Conservation (phyloP, 2,113 vertebrate species). For the Centropus unirufus region DNA sequence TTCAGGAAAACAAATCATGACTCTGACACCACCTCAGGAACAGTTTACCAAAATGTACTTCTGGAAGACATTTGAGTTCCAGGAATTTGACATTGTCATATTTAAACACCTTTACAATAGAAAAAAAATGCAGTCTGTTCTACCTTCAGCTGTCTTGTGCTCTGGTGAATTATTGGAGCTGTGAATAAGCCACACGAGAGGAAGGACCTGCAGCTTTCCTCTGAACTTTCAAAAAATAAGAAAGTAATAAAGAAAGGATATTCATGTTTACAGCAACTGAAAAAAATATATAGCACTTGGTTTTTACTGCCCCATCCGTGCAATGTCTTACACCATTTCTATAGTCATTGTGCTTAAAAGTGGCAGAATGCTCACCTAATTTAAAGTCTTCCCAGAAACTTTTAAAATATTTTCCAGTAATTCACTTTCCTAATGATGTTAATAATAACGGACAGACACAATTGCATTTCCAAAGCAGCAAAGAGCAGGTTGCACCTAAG, state of each 20-base stretch:
- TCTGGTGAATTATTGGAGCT: background rate
- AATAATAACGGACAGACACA: background rate
- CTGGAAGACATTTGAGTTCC: background rate
- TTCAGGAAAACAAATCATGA: background rate
- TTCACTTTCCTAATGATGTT: background rate
- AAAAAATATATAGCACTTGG: background rate
- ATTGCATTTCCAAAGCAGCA: background rate
- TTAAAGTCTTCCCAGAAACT: conserved; percentile 1
- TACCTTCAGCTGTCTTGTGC: background rate
- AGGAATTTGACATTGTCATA: background rate
- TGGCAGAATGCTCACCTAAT: background rate
- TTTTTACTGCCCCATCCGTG: background rate
- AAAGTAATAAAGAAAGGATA: background rate
- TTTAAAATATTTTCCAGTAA: background rate
- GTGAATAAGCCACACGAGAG: background rate
- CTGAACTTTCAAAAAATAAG: background rate
- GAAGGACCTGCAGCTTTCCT: background rate
- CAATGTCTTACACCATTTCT: background rate
- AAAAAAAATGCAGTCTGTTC: background rate
- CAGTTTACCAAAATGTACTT: background rate
- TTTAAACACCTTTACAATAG: background rate
- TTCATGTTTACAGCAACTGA: background rate
- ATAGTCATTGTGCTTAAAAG: background rate
- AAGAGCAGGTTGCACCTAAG: background rate
- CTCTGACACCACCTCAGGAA: background rate